phyloP scores from a whole-genome alignment of 2,113 vertebrate species.

The Butastur rufipennis region DNA sequence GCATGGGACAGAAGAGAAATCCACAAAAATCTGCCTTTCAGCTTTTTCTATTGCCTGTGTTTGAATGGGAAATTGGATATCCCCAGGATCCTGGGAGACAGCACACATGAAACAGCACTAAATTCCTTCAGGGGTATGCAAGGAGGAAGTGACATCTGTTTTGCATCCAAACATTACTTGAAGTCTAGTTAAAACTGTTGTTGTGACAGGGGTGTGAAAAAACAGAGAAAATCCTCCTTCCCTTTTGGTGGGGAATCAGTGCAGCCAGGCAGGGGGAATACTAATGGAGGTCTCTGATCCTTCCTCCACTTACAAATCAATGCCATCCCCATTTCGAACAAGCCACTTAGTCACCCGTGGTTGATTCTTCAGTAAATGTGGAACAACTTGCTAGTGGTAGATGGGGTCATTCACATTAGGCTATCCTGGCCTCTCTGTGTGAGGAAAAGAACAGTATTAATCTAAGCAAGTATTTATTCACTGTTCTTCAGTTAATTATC shows the following conservation, averaged over 20 bases:
- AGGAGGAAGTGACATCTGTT: conserved; percentile 50
- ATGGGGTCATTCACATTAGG: neutral
- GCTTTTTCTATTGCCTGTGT: conserved; percentile 41
- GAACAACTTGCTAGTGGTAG: neutral
- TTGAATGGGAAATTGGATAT: conserved; percentile 66
- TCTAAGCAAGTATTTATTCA: neutral
- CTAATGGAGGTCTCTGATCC: conserved; percentile 9
- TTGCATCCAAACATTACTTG: conserved; percentile 44
- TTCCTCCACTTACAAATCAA: neutral
- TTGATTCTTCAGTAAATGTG: neutral
- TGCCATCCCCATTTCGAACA: neutral
- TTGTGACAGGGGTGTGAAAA: neutral
- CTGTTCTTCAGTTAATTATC: neutral
- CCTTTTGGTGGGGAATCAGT: neutral
- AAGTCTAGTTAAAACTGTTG: conserved; percentile 2
- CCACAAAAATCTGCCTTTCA: conserved; percentile 57
- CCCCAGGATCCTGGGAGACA: conserved; percentile 28
- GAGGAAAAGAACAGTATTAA: neutral
- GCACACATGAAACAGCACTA: conserved; percentile 17
- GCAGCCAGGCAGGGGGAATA: neutral
- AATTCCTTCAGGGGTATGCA: conserved; percentile 37
- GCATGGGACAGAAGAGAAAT: conserved; percentile 47
- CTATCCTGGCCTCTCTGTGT: neutral
- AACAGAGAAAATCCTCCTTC: neutral
- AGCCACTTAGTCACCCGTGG: neutral